Percentiles rank a stretch among this genome's conserved stretches.
Conservation (phyloP, 1,140 invertebrate genomes). For the Tigriopus japonicus region DNA sequence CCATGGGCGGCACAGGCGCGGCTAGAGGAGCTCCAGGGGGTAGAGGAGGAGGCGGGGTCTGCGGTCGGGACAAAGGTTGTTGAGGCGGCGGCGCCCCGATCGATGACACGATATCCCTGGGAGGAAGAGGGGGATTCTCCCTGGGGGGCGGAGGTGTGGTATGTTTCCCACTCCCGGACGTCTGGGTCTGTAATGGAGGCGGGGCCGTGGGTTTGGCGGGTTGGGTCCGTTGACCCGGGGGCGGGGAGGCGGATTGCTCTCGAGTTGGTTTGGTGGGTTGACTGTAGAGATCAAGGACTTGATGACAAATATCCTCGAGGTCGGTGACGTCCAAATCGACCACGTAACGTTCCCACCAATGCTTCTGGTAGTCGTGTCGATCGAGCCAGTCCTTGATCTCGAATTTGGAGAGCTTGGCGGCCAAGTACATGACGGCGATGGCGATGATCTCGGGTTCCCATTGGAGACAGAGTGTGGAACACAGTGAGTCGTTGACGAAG, state of each 20-base stretch:
- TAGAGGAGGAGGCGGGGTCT: not conserved
- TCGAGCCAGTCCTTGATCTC: constrained; percentile 83
- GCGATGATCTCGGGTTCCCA: constrained; percentile 98
- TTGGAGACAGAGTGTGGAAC: constrained; percentile 85
- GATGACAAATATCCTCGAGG: constrained; percentile 93
- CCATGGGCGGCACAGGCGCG: not conserved
- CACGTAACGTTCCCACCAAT: constrained; percentile 97
- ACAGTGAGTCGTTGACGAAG: constrained; percentile 95
- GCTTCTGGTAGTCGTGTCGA: constrained; percentile 50
- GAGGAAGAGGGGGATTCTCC: not conserved
- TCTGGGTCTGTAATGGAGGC: not conserved
- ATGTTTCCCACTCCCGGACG: not conserved
- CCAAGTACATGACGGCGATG: constrained; percentile 88
- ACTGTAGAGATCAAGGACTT: constrained; percentile 73
- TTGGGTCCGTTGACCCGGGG: not conserved
- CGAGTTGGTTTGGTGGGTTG: constrained; percentile 25
- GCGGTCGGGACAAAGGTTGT: not conserved
- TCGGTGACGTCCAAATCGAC: constrained; percentile 88
- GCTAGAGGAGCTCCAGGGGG: not conserved
- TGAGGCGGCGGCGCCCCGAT: too few species aligned
- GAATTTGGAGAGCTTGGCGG: constrained; percentile 88
- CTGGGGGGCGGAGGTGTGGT: not conserved
- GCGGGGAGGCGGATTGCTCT: constrained; percentile 8
- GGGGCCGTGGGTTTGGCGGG: not conserved
- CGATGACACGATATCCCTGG: too few species aligned